Evolutionary conservation across 2,113 vertebrate genomes (phyloP).

Genomic region (Tretioscincus oriximinensis): DNA sequence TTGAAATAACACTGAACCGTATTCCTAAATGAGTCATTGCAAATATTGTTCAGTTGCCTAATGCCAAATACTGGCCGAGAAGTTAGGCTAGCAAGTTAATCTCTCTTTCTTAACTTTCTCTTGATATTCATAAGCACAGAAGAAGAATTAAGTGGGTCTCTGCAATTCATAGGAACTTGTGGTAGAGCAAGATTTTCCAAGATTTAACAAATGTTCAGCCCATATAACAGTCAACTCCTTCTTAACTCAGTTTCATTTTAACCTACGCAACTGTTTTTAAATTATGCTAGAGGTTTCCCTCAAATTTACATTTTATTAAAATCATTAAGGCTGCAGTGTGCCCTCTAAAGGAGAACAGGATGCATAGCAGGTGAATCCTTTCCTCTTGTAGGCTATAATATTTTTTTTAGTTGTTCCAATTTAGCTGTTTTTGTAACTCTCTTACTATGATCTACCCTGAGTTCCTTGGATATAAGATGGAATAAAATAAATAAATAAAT

Average conservation of each 20-base stretch:
- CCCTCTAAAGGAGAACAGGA: slow-evolving; percentile 9
- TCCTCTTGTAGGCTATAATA: not conserved
- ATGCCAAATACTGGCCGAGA: slow-evolving; percentile 43
- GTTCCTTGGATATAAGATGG: no score
- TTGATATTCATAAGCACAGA: not conserved
- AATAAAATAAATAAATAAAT: no score
- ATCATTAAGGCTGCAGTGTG: slow-evolving; percentile 6
- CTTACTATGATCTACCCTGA: no score
- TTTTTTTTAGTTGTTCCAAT: not conserved
- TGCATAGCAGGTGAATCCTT: slow-evolving; percentile 26
- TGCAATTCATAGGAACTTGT: not conserved
- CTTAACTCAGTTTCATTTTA: slow-evolving; percentile 9
- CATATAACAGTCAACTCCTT: slow-evolving; percentile 19
- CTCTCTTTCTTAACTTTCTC: not conserved
- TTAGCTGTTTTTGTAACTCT: no score
- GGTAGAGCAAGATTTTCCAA: not conserved
- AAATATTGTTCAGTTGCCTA: slow-evolving; percentile 56
- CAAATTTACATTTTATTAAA: not conserved
- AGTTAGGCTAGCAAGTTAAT: slow-evolving; percentile 19
- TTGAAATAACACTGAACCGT: slow-evolving; percentile 65
- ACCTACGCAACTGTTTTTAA: not conserved
- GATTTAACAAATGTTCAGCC: slow-evolving; percentile 28
- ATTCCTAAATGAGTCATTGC: slow-evolving; percentile 61
- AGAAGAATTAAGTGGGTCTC: not conserved
- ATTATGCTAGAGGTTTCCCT: not conserved